Base-by-base conservation (phyloP, 2,113 vertebrate species). In the Microtus richardsoni region DNA sequence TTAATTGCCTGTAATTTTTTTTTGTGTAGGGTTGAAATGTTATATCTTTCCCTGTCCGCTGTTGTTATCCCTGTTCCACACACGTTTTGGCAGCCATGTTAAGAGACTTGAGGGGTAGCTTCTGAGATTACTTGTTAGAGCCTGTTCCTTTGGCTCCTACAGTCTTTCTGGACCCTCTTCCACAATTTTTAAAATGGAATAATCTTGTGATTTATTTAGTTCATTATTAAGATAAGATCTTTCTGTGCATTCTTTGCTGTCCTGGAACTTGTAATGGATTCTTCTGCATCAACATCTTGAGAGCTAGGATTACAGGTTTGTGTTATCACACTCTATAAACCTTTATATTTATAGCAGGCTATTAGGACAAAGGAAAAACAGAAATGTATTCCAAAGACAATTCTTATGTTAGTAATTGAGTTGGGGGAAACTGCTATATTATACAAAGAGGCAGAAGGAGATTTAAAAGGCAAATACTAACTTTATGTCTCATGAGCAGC, bases 311-410 rank as follows among this genome's bases (percentile, higher is more conserved):
- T 70, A n/a, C 7, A 52, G 84, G 84, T 17, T 26, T 70, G 19
- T 87, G 10, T 19, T 36, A 49, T 36, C 5, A 5, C 5, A 49
- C 1, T 54, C 36, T 54, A 13, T n/a, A 88, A 89, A 89, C 3
- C 19, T 89, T 93, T 94, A 95, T 30, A 41, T 24, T 52, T 21
- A 74, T 36, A 82, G 52, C 30, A 54, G 47, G 83, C 75, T 83
- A 26, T 77, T 79, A 73, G 74, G 89, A 33, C 14, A 93, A 93
- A 85, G 77, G 52, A 92, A 95, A 89, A 92, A 96, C 52, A 49
- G 88, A 70, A 71, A 64, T 88, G 16, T 12, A 78, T 70, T 95
- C 36, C 88, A 95, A 66, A 92, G 33, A 77, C 82, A 16, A 86
- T 93, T 49, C 16, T 44, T 68, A n/a, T 36, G 66, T 7, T 95